Base-by-base conservation (phyloP, 2,797 vertebrate species). In the Linurgus olivaceus region DNA sequence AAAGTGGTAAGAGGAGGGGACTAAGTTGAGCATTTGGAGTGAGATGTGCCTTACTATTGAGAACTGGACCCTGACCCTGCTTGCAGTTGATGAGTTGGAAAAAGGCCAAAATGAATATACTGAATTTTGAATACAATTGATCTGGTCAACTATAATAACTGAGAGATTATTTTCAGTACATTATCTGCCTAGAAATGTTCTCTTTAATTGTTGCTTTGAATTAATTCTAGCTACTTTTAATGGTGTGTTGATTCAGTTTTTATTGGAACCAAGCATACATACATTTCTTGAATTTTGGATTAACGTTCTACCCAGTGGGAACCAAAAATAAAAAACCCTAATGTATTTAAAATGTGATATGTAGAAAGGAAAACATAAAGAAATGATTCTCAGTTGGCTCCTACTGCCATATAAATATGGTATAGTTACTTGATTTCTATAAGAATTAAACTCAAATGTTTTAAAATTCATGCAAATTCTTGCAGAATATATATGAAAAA, bases 401-500 rank as follows among this genome's bases (percentile, higher is more conserved):
- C 93, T 94, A 88, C 67, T 93, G 95, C 96, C 82, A 94, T 95
- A 96, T 96, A 97, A 98, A 98, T 97, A 95, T 81, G 90, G 93
- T 96, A 94, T 75, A 93, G 96, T 97, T 97, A 94, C 97, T 97
- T 96, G 96, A 97, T 97, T 98, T 98, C 97, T 93, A 33, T 95
- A 94, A 94, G 97, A 98, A 98, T 98, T 98, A 98, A 97, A 97
- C 97, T 97, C 96, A 95, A 97, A 97, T 98, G 94, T 97, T 96
- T 98, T 97, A 96, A 98, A 98, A 98, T 98, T 90, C 97, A 98
- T 98, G 98, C 98, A 98, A 98, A 98, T 98, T 97, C 94, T 97
- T 97, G 97, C 97, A 97, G 98, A 97, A 97, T 98, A 97, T 97
- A 98, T 98, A 98, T 98, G 98, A 98, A 98, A 97, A 98, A 98